Evolutionary conservation across 2,888 invertebrate species (phyloP).

Genomic region (Acanthosoma haemorrhoidale): DNA sequence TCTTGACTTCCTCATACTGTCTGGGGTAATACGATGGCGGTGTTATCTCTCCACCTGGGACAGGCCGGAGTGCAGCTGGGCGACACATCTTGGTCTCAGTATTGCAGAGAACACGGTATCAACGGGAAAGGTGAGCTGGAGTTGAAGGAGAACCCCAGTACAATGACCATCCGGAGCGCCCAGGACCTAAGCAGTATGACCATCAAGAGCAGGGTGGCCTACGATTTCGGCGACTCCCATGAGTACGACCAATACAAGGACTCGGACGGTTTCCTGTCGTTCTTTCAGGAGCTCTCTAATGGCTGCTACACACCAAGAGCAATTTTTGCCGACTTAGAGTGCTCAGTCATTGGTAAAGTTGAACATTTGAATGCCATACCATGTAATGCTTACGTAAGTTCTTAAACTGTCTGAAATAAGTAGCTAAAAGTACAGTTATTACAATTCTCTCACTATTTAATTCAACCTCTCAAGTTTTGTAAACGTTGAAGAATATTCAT

Average conservation of each 20-base stretch:
- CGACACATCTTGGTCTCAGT: slow-evolving; percentile 44
- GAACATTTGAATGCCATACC: too few species aligned
- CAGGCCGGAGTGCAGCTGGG: slow-evolving; percentile 23
- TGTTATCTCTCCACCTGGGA: slow-evolving; percentile 16
- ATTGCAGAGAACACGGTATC: slow-evolving; percentile 46
- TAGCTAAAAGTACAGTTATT: too few species aligned
- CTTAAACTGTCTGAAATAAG: too few species aligned
- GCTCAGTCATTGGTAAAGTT: slow-evolving; percentile 71
- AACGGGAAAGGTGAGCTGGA: slow-evolving; percentile 46
- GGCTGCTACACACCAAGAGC: slow-evolving; percentile 71
- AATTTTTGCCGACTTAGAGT: slow-evolving; percentile 81
- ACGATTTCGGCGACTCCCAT: not conserved
- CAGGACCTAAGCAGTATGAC: not conserved
- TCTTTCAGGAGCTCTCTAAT: slow-evolving; percentile 29
- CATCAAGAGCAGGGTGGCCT: not conserved
- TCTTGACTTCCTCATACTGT: too few species aligned
- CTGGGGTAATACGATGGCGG: slow-evolving; percentile 14
- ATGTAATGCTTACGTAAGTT: too few species aligned
- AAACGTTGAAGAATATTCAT: too few species aligned
- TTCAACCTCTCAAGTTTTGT: too few species aligned
- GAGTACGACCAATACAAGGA: not conserved
- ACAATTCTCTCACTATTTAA: too few species aligned
- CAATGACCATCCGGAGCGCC: not conserved
- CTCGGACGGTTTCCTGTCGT: slow-evolving; percentile 3
- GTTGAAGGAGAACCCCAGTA: not conserved